Base-by-base conservation (phyloP, 92 coral and sea anemone genomes). In the Zoanthus sociatus region DNA sequence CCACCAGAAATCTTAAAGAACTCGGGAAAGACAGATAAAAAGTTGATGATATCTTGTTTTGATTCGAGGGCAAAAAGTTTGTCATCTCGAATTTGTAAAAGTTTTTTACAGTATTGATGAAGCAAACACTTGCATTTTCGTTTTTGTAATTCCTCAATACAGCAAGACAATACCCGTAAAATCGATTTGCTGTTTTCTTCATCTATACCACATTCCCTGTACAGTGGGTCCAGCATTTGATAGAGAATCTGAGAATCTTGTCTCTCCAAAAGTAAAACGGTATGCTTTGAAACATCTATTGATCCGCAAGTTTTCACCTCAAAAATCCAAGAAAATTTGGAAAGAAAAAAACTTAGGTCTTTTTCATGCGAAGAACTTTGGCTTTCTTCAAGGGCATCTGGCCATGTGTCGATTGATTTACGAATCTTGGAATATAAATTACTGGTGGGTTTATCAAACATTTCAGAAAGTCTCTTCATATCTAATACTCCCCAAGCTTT, bases 401-500 rank as follows among this genome's bases (percentile, higher is more conserved):
- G 85, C 85, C 85, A 81, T 12, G 85, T 45, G 45, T 67, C 45
- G 66, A 18, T 81, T 44, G 85, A 12, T 16, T 48, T 81, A 45
- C 75, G 75, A 44, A 81, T 20, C 46, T 81, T 66, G 20, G 63
- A 66, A 46, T 13, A 44, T 73, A 81, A 81, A 37, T 21, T 48
- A 13, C 84, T n/a, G 16, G 33, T 17, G 13, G 73, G 16, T 47
- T 81, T 47, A 31, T 37, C 85, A 31, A 81, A 14, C 16, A 17
- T 48, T 46, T 20, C 76, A 0, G 73, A 17, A 17, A 81, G 53
- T 16, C 45, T 64, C 6, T 12, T 14, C 18, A 81, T 20, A 4
- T 64, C 53, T 67, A 74, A 81, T 32, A 64, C 73, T 64, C 85
- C 85, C 85, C 85, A 81, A 1, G 75, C 46, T 46, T 81, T 81